A percentile compares a stretch with the other conserved stretches of the same genome.
phyloP scores from a whole-genome alignment of 2,888 invertebrate species.

The Caenorhabditis doughertyi region DNA sequence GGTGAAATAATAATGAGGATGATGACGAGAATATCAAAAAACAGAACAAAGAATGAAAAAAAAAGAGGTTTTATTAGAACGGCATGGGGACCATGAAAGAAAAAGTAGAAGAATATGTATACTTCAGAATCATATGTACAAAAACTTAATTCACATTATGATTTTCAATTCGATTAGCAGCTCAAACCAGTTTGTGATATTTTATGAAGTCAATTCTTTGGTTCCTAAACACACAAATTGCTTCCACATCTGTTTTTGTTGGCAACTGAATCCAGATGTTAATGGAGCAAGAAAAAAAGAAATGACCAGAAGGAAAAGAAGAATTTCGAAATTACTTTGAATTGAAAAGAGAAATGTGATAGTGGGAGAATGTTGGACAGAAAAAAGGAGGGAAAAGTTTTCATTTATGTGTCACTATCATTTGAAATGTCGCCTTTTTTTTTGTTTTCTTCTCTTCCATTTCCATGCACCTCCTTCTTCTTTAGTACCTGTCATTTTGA shows the following conservation, averaged over 20 bases:
- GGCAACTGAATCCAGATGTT: constrained; percentile 19
- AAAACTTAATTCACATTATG: too few species aligned
- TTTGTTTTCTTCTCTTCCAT: background rate
- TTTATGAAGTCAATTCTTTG: background rate
- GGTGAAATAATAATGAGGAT: background rate
- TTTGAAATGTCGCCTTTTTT: constrained; percentile 2
- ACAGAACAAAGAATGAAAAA: background rate
- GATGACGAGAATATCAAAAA: background rate
- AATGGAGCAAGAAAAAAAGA: background rate
- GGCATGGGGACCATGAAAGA: background rate
- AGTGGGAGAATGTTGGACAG: background rate
- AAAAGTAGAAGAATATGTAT: too few species aligned
- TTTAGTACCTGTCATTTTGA: constrained; percentile 19
- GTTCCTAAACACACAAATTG: background rate
- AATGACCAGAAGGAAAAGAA: constrained; percentile 1
- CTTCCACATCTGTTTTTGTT: constrained; percentile 18
- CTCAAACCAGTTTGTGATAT: background rate
- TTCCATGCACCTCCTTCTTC: background rate
- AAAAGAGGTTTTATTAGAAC: background rate
- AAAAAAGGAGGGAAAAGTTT: constrained; percentile 3
- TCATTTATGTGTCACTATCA: constrained; percentile 33
- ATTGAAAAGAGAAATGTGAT: background rate
- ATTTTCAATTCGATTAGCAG: background rate
- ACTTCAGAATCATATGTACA: too few species aligned
- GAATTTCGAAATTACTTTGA: background rate